phyloP scores from a whole-genome alignment of 2,888 invertebrate genomes.

The Coleophora deauratella region DNA sequence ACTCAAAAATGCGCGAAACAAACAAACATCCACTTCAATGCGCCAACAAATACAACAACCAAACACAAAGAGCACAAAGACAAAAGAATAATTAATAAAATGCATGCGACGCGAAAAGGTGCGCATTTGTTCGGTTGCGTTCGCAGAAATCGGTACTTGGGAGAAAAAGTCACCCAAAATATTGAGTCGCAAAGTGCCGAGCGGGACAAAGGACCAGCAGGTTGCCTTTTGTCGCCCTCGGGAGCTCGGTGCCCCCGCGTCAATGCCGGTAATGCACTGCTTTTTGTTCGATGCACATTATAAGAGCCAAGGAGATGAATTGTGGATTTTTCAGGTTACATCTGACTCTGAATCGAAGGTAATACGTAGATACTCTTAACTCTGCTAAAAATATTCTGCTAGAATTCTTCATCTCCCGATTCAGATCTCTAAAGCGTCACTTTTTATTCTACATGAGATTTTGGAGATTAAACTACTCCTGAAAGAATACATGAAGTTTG shows the following conservation, averaged over 20 bases:
- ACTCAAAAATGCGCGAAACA: slow-evolving; percentile 6
- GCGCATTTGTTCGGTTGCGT: slow-evolving; percentile 58
- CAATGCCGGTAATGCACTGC: slow-evolving; percentile 62
- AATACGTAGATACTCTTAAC: too few relatives aligned
- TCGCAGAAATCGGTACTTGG: slow-evolving; percentile 32
- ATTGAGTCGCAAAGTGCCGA: slow-evolving; percentile 70
- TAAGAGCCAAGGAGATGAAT: slow-evolving; percentile 23
- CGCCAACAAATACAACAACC: slow-evolving; percentile 28
- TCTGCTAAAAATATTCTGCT: too few relatives aligned
- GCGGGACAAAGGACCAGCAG: slow-evolving; percentile 63
- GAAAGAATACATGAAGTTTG: too few relatives aligned
- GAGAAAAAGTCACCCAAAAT: slow-evolving; percentile 62
- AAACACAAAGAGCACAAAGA: slow-evolving; percentile 43
- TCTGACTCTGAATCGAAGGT: too few relatives aligned
- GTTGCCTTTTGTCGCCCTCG: slow-evolving; percentile 54
- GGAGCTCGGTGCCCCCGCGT: too few relatives aligned
- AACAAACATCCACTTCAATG: slow-evolving; percentile 38
- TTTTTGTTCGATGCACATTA: slow-evolving; percentile 50
- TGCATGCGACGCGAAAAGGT: slow-evolving; percentile 37
- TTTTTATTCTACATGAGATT: too few relatives aligned
- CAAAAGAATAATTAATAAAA: slow-evolving; percentile 47
- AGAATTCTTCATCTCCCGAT: too few relatives aligned
- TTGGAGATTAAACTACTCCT: too few relatives aligned
- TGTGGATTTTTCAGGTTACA: too few relatives aligned
- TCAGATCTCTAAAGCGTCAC: too few relatives aligned